Conservation (phyloP, 2,888 invertebrate genomes). For the Nomada lathburiana region DNA sequence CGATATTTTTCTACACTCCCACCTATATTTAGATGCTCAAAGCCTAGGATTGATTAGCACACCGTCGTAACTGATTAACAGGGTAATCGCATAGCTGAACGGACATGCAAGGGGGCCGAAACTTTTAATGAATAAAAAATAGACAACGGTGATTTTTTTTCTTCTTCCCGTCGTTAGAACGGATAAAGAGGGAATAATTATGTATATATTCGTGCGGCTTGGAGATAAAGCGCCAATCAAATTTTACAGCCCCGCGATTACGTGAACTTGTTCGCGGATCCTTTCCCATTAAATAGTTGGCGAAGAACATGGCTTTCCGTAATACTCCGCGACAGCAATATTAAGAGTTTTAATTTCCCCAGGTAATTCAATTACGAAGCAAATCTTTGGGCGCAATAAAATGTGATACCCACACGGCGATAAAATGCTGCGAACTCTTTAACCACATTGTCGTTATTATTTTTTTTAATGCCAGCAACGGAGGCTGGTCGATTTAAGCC, state of each 20-base stretch:
- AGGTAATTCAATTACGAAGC: neutral
- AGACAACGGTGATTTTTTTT: slow-evolving; percentile 9
- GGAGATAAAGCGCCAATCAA: slow-evolving; percentile 20
- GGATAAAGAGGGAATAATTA: slow-evolving; percentile 1
- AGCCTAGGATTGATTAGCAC: slow-evolving; percentile 55
- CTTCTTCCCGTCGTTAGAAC: slow-evolving; percentile 18
- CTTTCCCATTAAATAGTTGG: neutral
- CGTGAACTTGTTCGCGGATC: neutral
- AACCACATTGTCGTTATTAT: no score
- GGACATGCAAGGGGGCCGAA: slow-evolving; percentile 53
- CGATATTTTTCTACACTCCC: neutral
- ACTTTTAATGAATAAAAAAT: slow-evolving; percentile 61
- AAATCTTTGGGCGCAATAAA: neutral
- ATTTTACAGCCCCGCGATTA: neutral
- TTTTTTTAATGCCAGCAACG: no score
- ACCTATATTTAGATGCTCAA: slow-evolving; percentile 53
- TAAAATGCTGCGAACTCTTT: no score
- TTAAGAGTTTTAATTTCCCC: neutral
- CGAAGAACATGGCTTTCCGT: neutral
- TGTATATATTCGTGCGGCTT: neutral
- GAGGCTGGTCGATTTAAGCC: no score
- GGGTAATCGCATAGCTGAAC: slow-evolving; percentile 50
- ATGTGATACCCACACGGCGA: neutral
- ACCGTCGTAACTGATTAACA: slow-evolving; percentile 55
- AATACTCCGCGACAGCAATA: neutral